A percentile compares a stretch with the other conserved stretches of the same genome.
These are phyloP conservation scores for Pseudorhombus dupliciocellatus DNA, from an alignment of 2,113 vertebrate species.

Conservation along the genomic window DNA sequence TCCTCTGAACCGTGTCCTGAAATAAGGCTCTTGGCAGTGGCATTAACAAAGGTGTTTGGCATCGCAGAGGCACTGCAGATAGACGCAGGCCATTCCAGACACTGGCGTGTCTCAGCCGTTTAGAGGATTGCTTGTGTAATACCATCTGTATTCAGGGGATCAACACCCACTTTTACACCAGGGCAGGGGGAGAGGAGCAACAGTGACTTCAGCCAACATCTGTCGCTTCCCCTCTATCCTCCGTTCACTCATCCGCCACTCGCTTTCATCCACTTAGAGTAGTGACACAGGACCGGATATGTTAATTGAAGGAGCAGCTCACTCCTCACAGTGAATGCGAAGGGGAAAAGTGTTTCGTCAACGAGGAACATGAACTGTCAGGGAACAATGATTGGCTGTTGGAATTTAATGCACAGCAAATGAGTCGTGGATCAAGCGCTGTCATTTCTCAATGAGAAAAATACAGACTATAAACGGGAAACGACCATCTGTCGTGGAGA, in stretches of 20 bases:
- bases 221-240: conserved; percentile 49
- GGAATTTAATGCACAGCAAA: neutral
- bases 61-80: conserved; percentile 41
- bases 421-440: conserved; percentile 7
- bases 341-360: conserved; percentile 24
- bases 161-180: conserved; percentile 69
- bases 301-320: conserved; percentile 33
- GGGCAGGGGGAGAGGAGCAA: conserved; percentile 51
- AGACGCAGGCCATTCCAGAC: conserved; percentile 62
- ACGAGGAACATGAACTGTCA: conserved; percentile 17
- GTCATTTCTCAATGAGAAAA: neutral
- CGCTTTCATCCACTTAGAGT: conserved; percentile 60
- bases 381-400: conserved; percentile 2
- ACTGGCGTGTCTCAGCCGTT: conserved; percentile 63
- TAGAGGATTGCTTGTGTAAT: conserved; percentile 76
- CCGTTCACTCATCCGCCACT: conserved; percentile 39
- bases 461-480: neutral
- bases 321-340: conserved; percentile 13
- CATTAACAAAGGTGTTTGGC: conserved; percentile 64
- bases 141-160: conserved; percentile 79
- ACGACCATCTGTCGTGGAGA: too few relatives aligned
- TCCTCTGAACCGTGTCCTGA: conserved; percentile 31
- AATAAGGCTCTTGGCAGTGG: conserved; percentile 33
- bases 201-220: conserved; percentile 61
- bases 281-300: conserved; percentile 28